Percentiles rank a stretch among this genome's conserved stretches.
These are phyloP conservation scores for Orchestia grillus DNA, from an alignment of 1,140 invertebrate species.

Conservation along the genomic window DNA sequence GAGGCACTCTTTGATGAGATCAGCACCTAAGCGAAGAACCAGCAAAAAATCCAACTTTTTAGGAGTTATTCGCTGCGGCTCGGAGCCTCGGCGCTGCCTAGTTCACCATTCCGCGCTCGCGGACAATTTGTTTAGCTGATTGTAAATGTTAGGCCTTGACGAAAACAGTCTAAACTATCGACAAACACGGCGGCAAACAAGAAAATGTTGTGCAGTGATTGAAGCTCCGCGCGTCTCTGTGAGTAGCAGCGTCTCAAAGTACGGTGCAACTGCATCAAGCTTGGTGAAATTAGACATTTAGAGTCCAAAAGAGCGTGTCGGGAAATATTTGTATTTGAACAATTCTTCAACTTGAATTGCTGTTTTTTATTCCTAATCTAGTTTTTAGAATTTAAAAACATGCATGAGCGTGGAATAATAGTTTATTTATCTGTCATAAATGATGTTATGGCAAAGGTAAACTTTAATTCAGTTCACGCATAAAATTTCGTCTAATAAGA, in stretches of 20 bases:
- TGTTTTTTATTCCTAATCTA: background rate
- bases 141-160: slow-evolving; percentile 49
- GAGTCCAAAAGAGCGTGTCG: background rate
- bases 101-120: slow-evolving; percentile 21
- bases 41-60: background rate
- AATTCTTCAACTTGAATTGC: background rate
- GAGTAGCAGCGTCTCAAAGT: background rate
- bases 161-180: slow-evolving; percentile 56
- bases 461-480: background rate
- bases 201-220: slow-evolving; percentile 34
- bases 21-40: background rate
- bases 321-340: background rate
- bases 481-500: background rate
- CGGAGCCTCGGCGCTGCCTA: background rate
- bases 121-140: slow-evolving; percentile 53
- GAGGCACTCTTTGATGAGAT: background rate
- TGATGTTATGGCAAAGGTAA: background rate
- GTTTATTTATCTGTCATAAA: too few species aligned
- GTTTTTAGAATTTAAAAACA: background rate
- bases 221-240: background rate
- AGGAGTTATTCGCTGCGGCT: background rate
- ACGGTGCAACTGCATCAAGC: background rate
- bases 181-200: slow-evolving; percentile 21
- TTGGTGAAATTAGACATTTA: background rate
- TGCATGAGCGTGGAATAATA: too few species aligned